Base-by-base conservation (phyloP, 2,797 vertebrate genomes). In the Parambassis ranga region DNA sequence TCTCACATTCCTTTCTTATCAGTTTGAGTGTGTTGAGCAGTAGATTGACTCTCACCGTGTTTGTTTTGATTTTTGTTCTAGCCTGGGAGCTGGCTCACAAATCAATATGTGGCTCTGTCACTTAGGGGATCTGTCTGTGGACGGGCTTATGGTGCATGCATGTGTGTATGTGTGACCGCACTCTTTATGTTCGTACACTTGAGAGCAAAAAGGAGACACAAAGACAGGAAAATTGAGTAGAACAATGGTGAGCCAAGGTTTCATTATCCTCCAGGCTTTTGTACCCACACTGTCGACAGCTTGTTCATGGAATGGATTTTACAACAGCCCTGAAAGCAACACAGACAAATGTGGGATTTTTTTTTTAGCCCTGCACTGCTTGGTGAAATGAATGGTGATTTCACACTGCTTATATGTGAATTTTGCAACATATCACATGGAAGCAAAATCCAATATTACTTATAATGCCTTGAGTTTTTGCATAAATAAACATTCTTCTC, bases 271-370 rank as follows among this genome's bases (percentile, higher is more conserved):
- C 58, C 58, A 65, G 75, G 68, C 70, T 72, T 31, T 71, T 63
- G 67, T 67, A 58, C 36, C 59, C 51, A 58, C 69, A 56, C 47
- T 65, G 69, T 73, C 64, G 55, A 71, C 63, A 65, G 80, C 77
- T 76, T 81, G 75, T 87, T 79, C 65, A 42, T 33, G 47, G 64
- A 72, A 71, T 72, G 59, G 60, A 72, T 76, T 76, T 81, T 69
- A 69, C 70, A 66, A 47, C 65, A 42, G 66, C 67, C 46, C 50
- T 68, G 18, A 79, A 74, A 77, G 55, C 67, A 61, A 63, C 44
- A 37, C 55, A 24, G 55, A 56, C 38, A 9, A 66, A 65, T 35
- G 48, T 56, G 31, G 22, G 30, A 14, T 42, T 75, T 74, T 42
- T 75, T 74, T 75, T 57, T 46, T 36, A 65, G 61, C 62, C 3